Base-by-base conservation (phyloP, 2,113 vertebrate species). In the Monopterus albus region DNA sequence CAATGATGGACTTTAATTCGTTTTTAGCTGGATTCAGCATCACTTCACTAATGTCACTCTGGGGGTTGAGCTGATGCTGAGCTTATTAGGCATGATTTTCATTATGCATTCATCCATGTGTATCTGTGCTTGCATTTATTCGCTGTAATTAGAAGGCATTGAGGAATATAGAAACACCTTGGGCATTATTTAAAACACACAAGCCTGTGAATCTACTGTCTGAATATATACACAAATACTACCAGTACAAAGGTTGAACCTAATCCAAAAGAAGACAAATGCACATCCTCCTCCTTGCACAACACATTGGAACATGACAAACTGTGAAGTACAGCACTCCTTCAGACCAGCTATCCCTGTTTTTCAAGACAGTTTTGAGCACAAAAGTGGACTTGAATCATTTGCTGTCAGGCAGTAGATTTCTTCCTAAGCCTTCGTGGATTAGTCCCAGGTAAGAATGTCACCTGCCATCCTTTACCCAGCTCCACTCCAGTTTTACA, bases 391-490 rank as follows among this genome's bases (percentile, higher is more conserved):
- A 79, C 76, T 53, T 72, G 42, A 72, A 75, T 78, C 40, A 47
- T 75, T 72, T 42, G 15, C 73, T 72, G 50, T 66, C 76, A 66
- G 63, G 29, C 40, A 14, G 29, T 46, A 28, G 49, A 65, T 85
- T 53, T 57, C 50, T 47, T n/a, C 59, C 55, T 42, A 67, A 73
- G 66, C 84, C 80, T 77, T 79, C 61, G 52, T 33, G 74, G 83
- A 88, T 88, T 79, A 84, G 78, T 75, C 74, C 67, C 72, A 78
- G 74, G 83, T 85, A 81, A 65, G 76, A 72, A 49, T 31, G 49
- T 25, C 68, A 51, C 65, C 29, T 9, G 13, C 52, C 13, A 43
- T 60, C 69, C 62, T 29, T 33, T 47, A 59, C 62, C 56, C 53
- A 60, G 66, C 71, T 70, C 57, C 33, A 2, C 65, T 53, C 43